A percentile compares a stretch with the other conserved stretches of the same genome.
Evolutionary conservation across 2,797 vertebrate genomes (phyloP).

Genomic region (Enteromius afrohamiltoni): DNA sequence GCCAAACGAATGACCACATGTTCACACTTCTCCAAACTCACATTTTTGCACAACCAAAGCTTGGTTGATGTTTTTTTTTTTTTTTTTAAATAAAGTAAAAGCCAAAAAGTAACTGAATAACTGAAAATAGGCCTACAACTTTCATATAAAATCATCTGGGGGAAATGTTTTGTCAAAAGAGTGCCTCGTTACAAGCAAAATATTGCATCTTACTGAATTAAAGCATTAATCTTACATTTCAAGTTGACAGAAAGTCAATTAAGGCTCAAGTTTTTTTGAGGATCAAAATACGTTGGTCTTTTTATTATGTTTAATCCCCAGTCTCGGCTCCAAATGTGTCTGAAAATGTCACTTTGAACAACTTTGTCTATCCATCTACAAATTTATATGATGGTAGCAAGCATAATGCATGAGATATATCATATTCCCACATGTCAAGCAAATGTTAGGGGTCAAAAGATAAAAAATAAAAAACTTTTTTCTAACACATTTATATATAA

Average conservation of each 20-base stretch:
- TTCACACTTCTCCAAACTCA: slow-evolving; percentile 11
- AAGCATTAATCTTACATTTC: not conserved
- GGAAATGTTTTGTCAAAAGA: not conserved
- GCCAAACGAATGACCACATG: slow-evolving; percentile 20
- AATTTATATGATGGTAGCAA: not conserved
- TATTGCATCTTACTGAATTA: too few species aligned
- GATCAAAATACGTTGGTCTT: not conserved
- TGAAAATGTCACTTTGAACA: not conserved
- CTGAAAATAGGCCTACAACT: not conserved
- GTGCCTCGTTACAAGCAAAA: not conserved
- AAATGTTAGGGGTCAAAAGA: not conserved
- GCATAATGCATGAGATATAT: not conserved
- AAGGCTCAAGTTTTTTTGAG: not conserved
- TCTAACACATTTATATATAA: too few species aligned
- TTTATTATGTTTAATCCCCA: not conserved
- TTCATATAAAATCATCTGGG: not conserved
- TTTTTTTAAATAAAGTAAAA: not conserved
- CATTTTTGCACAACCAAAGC: not conserved
- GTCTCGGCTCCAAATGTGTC: not conserved
- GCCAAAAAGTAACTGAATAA: not conserved
- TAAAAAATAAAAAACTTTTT: too few species aligned
- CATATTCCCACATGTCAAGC: not conserved
- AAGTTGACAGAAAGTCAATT: not conserved
- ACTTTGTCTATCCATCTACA: not conserved
- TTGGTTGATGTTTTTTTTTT: not conserved